Conservation (phyloP, 2,888 invertebrate genomes). For the Nemapogon koenigi region DNA sequence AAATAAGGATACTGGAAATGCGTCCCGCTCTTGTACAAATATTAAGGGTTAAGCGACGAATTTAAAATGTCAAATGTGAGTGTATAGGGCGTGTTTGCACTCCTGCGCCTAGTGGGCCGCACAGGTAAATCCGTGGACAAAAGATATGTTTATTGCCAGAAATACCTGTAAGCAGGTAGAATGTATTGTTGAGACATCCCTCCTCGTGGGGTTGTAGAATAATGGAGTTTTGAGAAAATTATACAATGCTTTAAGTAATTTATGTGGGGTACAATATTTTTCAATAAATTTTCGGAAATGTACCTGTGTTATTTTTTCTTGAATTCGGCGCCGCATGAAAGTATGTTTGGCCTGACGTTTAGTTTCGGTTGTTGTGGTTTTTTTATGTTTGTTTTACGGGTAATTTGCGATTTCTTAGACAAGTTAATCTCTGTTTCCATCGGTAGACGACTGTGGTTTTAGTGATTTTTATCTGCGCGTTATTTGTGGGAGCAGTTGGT, state of each 20-base stretch:
- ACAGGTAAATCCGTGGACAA: constrained; percentile 56
- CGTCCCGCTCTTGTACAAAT: too few species aligned
- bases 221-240: constrained; percentile 61
- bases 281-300: constrained; percentile 45
- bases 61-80: constrained; percentile 2
- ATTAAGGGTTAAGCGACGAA: too few species aligned
- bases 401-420: constrained; percentile 48
- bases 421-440: constrained; percentile 22
- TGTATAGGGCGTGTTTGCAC: constrained; percentile 32
- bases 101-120: constrained; percentile 25
- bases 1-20: too few species aligned
- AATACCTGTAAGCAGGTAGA: constrained; percentile 55
- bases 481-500: constrained; percentile 22
- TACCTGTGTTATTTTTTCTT: constrained; percentile 33
- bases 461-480: constrained; percentile 24
- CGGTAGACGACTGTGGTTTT: constrained; percentile 8
- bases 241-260: constrained; percentile 59
- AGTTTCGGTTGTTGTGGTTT: constrained; percentile 42
- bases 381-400: constrained; percentile 54
- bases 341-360: constrained; percentile 45
- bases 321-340: constrained; percentile 22
- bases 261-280: constrained; percentile 51
- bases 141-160: constrained; percentile 49
- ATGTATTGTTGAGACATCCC: constrained; percentile 40
- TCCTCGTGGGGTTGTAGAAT: constrained; percentile 30